A percentile compares a stretch with the other conserved stretches of the same genome.
Conservation (phyloP, 2,113 vertebrate genomes). For the Chionis minor region DNA sequence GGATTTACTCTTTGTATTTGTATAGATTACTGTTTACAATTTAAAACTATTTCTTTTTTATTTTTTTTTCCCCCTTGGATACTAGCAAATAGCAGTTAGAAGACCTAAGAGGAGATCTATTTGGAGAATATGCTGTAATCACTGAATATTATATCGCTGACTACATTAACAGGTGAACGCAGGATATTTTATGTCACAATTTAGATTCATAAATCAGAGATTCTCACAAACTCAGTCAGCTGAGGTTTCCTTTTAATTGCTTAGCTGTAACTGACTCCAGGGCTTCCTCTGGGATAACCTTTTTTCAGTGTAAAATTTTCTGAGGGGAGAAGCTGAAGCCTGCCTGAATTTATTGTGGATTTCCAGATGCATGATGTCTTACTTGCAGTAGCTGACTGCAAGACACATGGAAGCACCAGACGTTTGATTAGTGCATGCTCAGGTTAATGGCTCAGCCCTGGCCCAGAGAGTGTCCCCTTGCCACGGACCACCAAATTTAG, state of each 20-base stretch:
- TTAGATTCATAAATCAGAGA: neutral
- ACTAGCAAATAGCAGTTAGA: neutral
- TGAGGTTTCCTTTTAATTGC: neutral
- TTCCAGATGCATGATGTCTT: neutral
- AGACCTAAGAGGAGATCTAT: neutral
- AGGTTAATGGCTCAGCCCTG: neutral
- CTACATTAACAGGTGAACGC: neutral
- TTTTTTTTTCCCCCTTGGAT: neutral
- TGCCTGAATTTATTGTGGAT: neutral
- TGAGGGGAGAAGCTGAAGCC: neutral
- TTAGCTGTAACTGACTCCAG: neutral
- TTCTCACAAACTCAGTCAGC: neutral
- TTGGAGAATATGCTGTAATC: neutral
- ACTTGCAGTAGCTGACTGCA: neutral
- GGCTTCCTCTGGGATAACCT: neutral
- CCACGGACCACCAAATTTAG: neutral
- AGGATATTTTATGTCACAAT: neutral
- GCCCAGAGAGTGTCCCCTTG: neutral
- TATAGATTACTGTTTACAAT: neutral
- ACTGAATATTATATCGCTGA: neutral
- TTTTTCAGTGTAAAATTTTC: neutral
- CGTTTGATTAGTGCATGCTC: fast-evolving
- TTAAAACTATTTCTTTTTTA: neutral
- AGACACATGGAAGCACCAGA: neutral
- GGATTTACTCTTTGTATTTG: neutral